Conservation (phyloP, 2,888 invertebrate genomes). For the Atrina japonica region DNA sequence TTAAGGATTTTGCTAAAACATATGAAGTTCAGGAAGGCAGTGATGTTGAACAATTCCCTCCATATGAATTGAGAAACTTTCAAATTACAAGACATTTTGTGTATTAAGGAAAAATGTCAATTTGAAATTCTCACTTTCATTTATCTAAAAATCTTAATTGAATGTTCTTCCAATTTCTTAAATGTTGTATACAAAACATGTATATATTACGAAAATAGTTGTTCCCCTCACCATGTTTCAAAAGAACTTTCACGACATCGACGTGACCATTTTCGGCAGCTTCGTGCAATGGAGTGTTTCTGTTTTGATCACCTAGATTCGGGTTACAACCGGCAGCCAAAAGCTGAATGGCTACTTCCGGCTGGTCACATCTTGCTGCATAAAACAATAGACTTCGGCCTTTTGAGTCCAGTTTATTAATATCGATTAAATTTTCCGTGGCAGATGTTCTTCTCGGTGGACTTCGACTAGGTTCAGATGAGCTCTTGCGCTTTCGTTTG, state of each 20-base stretch:
- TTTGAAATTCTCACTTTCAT: too few species aligned
- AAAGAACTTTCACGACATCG: slow-evolving; percentile 50
- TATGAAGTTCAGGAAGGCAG: neutral
- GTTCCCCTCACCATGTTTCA: slow-evolving; percentile 48
- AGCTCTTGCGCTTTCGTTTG: slow-evolving; percentile 30
- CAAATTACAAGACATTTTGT: too few species aligned
- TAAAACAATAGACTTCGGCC: slow-evolving; percentile 54
- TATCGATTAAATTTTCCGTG: slow-evolving; percentile 30
- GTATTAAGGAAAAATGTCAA: too few species aligned
- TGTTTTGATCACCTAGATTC: slow-evolving; percentile 44
- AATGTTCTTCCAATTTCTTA: too few species aligned
- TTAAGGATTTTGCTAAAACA: neutral
- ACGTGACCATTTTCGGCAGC: slow-evolving; percentile 49
- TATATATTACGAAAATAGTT: too few species aligned
- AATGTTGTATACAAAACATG: too few species aligned
- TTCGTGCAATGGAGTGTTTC: slow-evolving; percentile 56
- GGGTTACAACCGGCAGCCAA: slow-evolving; percentile 52
- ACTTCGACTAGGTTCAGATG: neutral
- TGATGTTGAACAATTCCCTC: too few species aligned
- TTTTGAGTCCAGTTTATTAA: slow-evolving; percentile 48
- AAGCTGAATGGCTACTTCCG: slow-evolving; percentile 48
- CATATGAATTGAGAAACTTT: too few species aligned
- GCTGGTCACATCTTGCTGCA: slow-evolving; percentile 57
- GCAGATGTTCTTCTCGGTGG: slow-evolving; percentile 5
- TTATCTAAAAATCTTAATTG: too few species aligned